A percentile compares a stretch with the other conserved stretches of the same genome.
Conservation (phyloP, 2,113 vertebrate species). For the Ranitomeya imitator region DNA sequence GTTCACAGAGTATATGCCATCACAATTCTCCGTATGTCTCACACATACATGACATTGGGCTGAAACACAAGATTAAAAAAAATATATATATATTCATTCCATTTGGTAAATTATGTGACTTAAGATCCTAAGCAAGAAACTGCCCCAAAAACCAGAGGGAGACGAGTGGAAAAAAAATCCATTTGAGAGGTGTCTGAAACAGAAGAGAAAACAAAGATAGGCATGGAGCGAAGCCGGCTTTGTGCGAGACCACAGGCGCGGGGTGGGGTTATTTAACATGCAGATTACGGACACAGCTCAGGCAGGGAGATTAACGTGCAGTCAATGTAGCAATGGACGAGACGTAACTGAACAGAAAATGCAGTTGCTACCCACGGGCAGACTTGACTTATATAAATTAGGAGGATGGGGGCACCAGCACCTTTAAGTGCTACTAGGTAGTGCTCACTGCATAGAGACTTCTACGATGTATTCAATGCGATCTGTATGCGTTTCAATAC, state of each 20-base stretch:
- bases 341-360: neutral
- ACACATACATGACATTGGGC: conserved; percentile 79
- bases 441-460: too few relatives aligned
- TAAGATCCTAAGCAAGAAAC: conserved; percentile 56
- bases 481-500: too few relatives aligned
- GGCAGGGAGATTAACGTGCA: conserved; percentile 14
- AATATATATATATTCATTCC: conserved; percentile 64
- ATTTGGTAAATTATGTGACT: conserved; percentile 66
- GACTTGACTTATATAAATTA: too few relatives aligned
- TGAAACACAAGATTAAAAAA: conserved; percentile 69
- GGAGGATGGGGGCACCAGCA: too few relatives aligned
- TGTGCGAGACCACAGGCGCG: conserved; percentile 55
- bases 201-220: conserved; percentile 77
- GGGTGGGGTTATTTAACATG: conserved; percentile 52
- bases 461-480: too few relatives aligned
- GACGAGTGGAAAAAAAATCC: conserved; percentile 70
- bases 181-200: conserved; percentile 85
- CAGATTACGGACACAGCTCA: conserved; percentile 55
- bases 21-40: conserved; percentile 77
- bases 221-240: conserved; percentile 61
- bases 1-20: conserved; percentile 86
- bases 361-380: neutral
- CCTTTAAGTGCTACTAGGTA: too few relatives aligned
- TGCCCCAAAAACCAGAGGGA: conserved; percentile 62
- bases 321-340: neutral